Evolutionary conservation across 2,888 invertebrate species (phyloP).

Genomic region (Caenorhabditis uteleia): DNA sequence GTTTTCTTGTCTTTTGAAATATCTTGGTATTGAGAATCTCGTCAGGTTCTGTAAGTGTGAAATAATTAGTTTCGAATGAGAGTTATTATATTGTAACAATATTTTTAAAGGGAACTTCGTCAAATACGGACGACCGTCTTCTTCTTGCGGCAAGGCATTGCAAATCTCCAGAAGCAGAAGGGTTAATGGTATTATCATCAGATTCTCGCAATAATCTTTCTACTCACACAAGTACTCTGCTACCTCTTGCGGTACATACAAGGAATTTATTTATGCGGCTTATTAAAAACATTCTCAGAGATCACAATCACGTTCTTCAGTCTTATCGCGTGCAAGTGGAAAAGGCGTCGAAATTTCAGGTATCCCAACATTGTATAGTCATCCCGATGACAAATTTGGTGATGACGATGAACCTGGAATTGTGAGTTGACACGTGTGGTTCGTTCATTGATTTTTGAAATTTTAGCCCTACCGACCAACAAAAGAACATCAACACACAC

Average conservation of each 20-base stretch:
- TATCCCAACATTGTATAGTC: constrained; percentile 33
- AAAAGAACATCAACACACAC: constrained; percentile 22
- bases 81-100: neutral
- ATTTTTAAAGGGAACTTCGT: constrained; percentile 7
- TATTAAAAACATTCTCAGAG: constrained; percentile 2
- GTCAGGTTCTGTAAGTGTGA: neutral
- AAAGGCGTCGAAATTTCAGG: constrained; percentile 15
- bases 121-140: constrained; percentile 32
- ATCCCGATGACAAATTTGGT: constrained; percentile 31
- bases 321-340: constrained; percentile 8
- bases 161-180: constrained; percentile 28
- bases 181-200: too few species aligned
- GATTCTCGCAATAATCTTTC: too few species aligned
- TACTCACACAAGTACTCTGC: too few species aligned
- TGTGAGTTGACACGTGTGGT: too few species aligned
- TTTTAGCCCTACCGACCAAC: constrained; percentile 18
- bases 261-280: too few species aligned
- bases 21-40: neutral
- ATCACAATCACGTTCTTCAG: neutral
- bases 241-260: too few species aligned
- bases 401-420: constrained; percentile 3
- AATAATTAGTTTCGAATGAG: too few species aligned
- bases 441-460: too few species aligned
- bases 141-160: constrained; percentile 16
- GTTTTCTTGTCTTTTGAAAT: neutral